Conservation (phyloP, 2,888 invertebrate species). For the Phalera bucephala region DNA sequence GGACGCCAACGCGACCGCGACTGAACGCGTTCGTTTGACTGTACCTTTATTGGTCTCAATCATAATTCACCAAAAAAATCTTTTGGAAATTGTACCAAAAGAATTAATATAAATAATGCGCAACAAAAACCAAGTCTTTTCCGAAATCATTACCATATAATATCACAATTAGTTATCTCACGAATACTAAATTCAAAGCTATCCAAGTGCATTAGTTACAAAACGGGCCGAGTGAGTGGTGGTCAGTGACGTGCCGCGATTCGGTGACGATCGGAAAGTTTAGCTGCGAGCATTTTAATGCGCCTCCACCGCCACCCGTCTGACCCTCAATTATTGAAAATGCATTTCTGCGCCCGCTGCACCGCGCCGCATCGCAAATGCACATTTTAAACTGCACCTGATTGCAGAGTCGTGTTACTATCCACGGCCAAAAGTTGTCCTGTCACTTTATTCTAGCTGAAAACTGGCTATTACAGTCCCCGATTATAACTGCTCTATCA, state of each 20-base stretch:
- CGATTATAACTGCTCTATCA: constrained; percentile 40
- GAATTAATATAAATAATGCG: too few relatives aligned
- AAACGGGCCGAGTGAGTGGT: constrained; percentile 29
- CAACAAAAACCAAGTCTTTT: too few relatives aligned
- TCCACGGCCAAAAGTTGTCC: constrained; percentile 69
- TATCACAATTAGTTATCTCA: too few relatives aligned
- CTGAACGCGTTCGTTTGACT: too few relatives aligned
- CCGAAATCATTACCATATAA: too few relatives aligned
- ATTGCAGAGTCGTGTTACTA: constrained; percentile 78
- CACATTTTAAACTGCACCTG: constrained; percentile 82
- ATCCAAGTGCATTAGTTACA: constrained; percentile 42
- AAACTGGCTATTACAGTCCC: constrained; percentile 46
- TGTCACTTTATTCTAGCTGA: constrained; percentile 66
- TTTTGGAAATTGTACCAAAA: too few relatives aligned
- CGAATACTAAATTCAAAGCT: too few relatives aligned
- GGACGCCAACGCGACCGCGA: too few relatives aligned
- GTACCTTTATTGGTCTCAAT: too few relatives aligned
- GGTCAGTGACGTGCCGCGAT: constrained; percentile 28
- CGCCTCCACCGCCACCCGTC: constrained; percentile 69
- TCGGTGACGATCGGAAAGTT: constrained; percentile 68
- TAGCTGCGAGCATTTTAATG: constrained; percentile 70
- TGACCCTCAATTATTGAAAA: constrained; percentile 83
- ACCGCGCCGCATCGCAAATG: constrained; percentile 73
- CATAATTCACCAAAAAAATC: too few relatives aligned
- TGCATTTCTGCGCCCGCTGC: constrained; percentile 76